Base-by-base conservation (phyloP, 1,140 invertebrate species). In the Temnothorax curvispinosus region DNA sequence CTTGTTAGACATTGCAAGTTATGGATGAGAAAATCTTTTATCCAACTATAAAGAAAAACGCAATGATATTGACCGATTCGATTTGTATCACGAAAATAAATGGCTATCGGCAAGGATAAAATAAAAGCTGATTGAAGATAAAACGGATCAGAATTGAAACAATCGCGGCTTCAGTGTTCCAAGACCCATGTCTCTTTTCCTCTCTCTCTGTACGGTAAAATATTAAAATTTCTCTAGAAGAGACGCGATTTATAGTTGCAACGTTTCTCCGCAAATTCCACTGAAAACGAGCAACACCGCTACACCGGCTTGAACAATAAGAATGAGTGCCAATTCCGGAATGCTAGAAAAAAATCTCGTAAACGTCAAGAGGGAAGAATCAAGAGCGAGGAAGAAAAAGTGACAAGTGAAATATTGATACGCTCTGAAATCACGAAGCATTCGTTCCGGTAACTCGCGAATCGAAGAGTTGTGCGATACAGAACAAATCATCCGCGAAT, bases 401-500 rank as follows among this genome's bases (percentile, higher is more conserved):
- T 52, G 11, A 58, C 56, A 77, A 82, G 62, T 75, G 74, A 52
- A 89, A 89, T 72, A 90, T 76, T 56, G 71, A 87, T 85, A 41
- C 41, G 62, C 27, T 62, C 13, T 50, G 77, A 81, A 69, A 78
- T 47, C 65, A 64, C 32, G 27, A 64, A 75, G 56, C 64, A 60
- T 86, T 60, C 71, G 0, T 86, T 38, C 47, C 58, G 47, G 27
- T 58, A 67, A 56, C 54, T 35, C 27, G 62, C 27, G 18, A 80
- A 86, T 89, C 41, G 38, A 47, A 75, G 11, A 81, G 56, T 65
- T 82, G 27, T 64, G 35, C 69, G 75, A 80, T 50, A 47, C 21
- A 44, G 65, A 69, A 86, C 85, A 69, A 81, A 81, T 89, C 71
- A 78, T 56, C 88, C 50, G 13, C 27, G 50, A 88, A 88, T 80